phyloP scores from a whole-genome alignment of 2,113 vertebrate species.

The Morphnarchus princeps region DNA sequence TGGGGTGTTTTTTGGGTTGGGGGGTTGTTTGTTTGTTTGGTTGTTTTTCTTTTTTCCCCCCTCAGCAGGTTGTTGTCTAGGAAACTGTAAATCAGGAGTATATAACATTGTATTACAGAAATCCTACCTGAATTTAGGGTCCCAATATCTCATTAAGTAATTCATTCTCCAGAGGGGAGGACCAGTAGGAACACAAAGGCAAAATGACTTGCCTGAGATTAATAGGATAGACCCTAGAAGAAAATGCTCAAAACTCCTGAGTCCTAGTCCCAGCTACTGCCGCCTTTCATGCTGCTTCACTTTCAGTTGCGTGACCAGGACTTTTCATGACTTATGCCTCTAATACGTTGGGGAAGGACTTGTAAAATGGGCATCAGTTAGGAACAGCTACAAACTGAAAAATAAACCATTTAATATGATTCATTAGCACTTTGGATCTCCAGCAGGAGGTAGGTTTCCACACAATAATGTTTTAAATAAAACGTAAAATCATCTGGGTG shows the following conservation, averaged over 20 bases:
- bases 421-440: neutral
- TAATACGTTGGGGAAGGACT: neutral
- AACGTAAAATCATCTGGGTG: neutral
- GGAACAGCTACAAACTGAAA: neutral
- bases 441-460: neutral
- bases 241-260: neutral
- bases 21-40: accelerated
- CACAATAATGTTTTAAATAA: neutral
- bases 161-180: neutral
- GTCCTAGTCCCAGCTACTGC: neutral
- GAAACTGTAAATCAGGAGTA: neutral
- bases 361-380: neutral
- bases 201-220: neutral
- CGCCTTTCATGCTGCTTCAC: neutral
- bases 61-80: neutral
- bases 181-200: neutral
- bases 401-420: neutral
- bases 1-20: neutral
- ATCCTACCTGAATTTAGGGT: neutral
- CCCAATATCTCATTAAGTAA: neutral
- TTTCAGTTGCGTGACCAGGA: neutral
- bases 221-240: neutral
- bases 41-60: accelerated
- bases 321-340: neutral
- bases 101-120: neutral